A percentile compares a stretch with the other conserved stretches of the same genome.
Evolutionary conservation across 2,888 invertebrate species (phyloP).

Genomic region (Atrina japonica): DNA sequence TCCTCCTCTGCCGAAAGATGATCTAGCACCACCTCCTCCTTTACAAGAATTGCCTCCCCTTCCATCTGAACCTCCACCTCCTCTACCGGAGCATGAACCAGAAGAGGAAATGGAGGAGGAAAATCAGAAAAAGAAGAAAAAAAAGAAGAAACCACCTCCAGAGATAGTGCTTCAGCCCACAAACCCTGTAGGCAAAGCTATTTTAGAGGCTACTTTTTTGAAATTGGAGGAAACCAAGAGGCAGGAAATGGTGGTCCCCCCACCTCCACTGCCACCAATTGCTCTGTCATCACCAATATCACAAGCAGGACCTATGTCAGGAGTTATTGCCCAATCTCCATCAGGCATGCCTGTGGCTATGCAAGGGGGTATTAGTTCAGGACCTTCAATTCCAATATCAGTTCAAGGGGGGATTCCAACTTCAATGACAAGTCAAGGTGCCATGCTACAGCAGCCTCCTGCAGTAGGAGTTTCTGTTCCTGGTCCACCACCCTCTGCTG

Average conservation of each 20-base stretch:
- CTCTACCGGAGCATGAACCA: slow-evolving; percentile 27
- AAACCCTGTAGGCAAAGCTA: slow-evolving; percentile 42
- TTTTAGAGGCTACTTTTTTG: slow-evolving; percentile 37
- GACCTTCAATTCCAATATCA: slow-evolving; percentile 12
- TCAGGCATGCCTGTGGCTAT: not conserved
- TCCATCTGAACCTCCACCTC: slow-evolving; percentile 40
- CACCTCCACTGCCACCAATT: slow-evolving; percentile 44
- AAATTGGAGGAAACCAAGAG: slow-evolving; percentile 30
- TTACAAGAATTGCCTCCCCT: slow-evolving; percentile 54
- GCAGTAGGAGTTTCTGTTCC: slow-evolving; percentile 20
- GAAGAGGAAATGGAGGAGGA: slow-evolving; percentile 39
- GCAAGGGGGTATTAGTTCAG: not conserved
- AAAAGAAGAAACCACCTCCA: slow-evolving; percentile 36
- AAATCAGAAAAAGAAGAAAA: slow-evolving; percentile 28
- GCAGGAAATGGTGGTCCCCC: slow-evolving; percentile 33
- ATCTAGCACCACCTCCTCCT: slow-evolving; percentile 58
- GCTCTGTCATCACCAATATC: slow-evolving; percentile 39
- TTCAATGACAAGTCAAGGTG: slow-evolving; percentile 25
- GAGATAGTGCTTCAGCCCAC: slow-evolving; percentile 38
- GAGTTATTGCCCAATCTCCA: slow-evolving; percentile 24
- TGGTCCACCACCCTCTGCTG: slow-evolving; percentile 24
- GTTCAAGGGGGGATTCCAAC: slow-evolving; percentile 5
- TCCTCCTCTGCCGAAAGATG: slow-evolving; percentile 39
- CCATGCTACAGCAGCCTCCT: slow-evolving; percentile 1
- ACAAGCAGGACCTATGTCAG: too few relatives aligned